These are phyloP conservation scores for Barypeithes pellucidus DNA, from an alignment of 2,888 invertebrate genomes.

Conservation along the genomic window DNA sequence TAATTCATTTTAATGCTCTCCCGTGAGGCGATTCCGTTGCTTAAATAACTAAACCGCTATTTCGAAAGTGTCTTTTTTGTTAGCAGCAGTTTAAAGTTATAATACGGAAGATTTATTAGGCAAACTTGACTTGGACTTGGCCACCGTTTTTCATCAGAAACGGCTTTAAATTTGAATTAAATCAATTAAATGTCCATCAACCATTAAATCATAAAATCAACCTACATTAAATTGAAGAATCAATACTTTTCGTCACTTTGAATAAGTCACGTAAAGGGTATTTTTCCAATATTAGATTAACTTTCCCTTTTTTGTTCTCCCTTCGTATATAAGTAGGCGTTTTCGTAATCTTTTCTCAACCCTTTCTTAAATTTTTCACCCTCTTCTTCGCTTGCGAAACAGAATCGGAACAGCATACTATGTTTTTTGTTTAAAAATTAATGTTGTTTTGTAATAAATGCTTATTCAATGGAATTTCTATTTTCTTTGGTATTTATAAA, in stretches of 20 bases:
- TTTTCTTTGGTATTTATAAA: too few relatives aligned
- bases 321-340: conserved; percentile 38
- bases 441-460: too few relatives aligned
- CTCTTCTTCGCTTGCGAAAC: neutral
- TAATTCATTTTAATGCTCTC: too few relatives aligned
- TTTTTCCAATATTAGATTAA: conserved; percentile 34
- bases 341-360: conserved; percentile 35
- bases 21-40: too few relatives aligned
- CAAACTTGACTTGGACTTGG: neutral
- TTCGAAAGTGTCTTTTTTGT: too few relatives aligned
- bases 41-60: too few relatives aligned
- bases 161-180: neutral
- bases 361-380: conserved; percentile 26
- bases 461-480: too few relatives aligned
- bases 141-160: neutral
- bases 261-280: conserved; percentile 29
- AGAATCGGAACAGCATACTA: conserved; percentile 1
- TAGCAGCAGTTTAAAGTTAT: too few relatives aligned
- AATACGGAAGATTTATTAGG: too few relatives aligned
- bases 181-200: neutral
- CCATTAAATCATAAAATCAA: neutral
- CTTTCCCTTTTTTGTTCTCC: conserved; percentile 37
- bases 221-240: conserved; percentile 15
- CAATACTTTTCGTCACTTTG: conserved; percentile 27
- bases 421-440: neutral